Evolutionary conservation across 2,888 invertebrate species (phyloP).

Genomic region (Taenaris catops): DNA sequence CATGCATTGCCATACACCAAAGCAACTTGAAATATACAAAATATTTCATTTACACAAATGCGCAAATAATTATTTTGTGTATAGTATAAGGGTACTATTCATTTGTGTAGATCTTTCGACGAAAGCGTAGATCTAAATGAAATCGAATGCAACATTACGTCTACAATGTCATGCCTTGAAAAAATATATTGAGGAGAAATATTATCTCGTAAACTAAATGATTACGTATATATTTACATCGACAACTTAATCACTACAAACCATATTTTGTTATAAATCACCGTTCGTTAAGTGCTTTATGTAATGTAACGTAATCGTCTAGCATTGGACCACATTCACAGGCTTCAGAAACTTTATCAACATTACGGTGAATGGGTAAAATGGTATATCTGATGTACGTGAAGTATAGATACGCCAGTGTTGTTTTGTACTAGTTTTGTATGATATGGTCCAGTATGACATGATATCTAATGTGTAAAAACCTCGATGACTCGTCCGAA

Average conservation of each 20-base stretch:
- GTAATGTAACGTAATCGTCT: conserved; percentile 54
- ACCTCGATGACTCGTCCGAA: conserved; percentile 29
- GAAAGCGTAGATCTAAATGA: conserved; percentile 12
- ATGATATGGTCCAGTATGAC: conserved; percentile 63
- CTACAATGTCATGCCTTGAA: conserved; percentile 20
- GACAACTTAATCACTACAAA: background rate
- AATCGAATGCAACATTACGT: conserved; percentile 37
- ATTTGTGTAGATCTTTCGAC: background rate
- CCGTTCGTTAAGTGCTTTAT: background rate
- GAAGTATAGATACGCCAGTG: conserved; percentile 76
- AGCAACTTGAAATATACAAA: conserved; percentile 37
- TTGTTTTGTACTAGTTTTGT: conserved; percentile 67
- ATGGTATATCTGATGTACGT: conserved; percentile 69
- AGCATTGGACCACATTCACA: conserved; percentile 65
- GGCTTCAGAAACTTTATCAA: conserved; percentile 53
- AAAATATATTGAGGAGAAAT: conserved; percentile 17
- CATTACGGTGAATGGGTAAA: conserved; percentile 71
- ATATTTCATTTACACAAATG: conserved; percentile 6
- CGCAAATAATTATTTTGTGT: conserved; percentile 2
- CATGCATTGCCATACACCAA: conserved; percentile 61
- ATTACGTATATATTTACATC: conserved; percentile 49
- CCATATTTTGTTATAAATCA: background rate
- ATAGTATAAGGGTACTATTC: too few species aligned
- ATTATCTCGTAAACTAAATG: conserved; percentile 40
- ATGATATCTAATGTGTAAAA: conserved; percentile 67